These are phyloP conservation scores for Diplogasteroides magnus DNA, from an alignment of 1,140 invertebrate species.

Conservation along the genomic window DNA sequence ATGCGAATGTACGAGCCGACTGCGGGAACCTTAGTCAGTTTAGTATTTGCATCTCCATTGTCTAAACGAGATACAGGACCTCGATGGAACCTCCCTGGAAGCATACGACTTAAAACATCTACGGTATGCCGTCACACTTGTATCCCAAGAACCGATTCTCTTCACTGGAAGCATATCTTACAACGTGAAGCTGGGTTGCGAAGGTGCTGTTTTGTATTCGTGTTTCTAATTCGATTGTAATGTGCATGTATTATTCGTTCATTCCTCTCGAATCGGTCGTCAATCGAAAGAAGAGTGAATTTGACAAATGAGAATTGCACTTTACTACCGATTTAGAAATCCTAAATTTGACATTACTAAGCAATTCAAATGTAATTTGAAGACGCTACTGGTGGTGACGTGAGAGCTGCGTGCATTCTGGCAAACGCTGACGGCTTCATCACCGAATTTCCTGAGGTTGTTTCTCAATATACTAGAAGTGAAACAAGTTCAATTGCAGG, in stretches of 20 bases:
- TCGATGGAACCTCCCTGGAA: conserved; percentile 10
- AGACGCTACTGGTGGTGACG: conserved; percentile 21
- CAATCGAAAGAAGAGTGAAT: no score
- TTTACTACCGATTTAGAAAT: no score
- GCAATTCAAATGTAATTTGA: background rate
- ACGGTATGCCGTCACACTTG: conserved; percentile 19
- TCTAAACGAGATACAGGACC: conserved; percentile 10
- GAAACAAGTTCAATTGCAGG: conserved; percentile 4
- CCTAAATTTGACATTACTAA: background rate
- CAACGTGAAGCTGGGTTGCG: conserved; percentile 54
- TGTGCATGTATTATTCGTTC: no score
- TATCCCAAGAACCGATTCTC: conserved; percentile 30
- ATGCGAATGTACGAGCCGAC: conserved; percentile 69
- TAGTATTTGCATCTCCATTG: conserved; percentile 1
- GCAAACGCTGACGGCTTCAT: conserved; percentile 49
- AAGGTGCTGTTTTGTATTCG: conserved; percentile 8
- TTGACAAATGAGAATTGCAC: no score
- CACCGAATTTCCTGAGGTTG: conserved; percentile 32
- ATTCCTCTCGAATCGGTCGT: no score
- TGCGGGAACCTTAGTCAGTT: conserved; percentile 27
- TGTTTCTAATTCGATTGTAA: background rate
- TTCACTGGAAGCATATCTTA: conserved; percentile 32
- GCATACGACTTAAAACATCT: conserved; percentile 20
- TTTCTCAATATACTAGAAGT: background rate
- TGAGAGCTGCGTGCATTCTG: conserved; percentile 39